Conservation (phyloP, 2,797 vertebrate species). For the Novumbra hubbsi region DNA sequence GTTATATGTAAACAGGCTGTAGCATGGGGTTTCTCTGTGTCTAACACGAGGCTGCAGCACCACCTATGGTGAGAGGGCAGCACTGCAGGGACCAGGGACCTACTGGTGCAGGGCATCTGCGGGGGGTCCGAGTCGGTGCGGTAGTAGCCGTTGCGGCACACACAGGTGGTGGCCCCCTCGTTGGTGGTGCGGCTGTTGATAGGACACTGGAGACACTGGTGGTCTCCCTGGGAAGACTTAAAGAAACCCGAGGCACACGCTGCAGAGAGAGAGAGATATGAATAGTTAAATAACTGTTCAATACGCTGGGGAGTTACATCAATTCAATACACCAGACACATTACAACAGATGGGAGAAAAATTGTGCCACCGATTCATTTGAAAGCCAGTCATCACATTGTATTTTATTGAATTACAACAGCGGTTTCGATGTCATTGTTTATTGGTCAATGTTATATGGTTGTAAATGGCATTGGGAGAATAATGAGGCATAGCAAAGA, state of each 20-base stretch:
- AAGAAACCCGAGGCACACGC: constrained; percentile 89
- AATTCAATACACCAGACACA: background rate
- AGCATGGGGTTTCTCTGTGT: background rate
- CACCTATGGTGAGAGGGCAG: background rate
- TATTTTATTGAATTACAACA: background rate
- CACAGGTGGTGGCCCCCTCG: constrained; percentile 87
- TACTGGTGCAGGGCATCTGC: constrained; percentile 95
- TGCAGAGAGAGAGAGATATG: constrained; percentile 49
- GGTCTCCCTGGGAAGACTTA: constrained; percentile 90
- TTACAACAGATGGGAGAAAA: background rate
- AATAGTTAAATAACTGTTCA: background rate
- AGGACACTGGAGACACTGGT: constrained; percentile 86
- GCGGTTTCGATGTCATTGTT: background rate
- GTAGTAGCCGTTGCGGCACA: constrained; percentile 88
- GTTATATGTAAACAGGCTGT: background rate
- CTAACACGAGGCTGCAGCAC: background rate
- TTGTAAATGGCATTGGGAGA: constrained; percentile 1
- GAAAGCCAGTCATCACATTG: background rate
- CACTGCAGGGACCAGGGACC: constrained; percentile 36
- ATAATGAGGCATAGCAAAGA: background rate
- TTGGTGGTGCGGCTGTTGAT: constrained; percentile 91
- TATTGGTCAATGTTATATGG: background rate
- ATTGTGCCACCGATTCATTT: background rate
- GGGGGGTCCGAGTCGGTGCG: constrained; percentile 85
- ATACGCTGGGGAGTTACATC: background rate